These are phyloP conservation scores for Ectobius pallidus DNA, from an alignment of 2,888 invertebrate genomes.

Conservation along the genomic window DNA sequence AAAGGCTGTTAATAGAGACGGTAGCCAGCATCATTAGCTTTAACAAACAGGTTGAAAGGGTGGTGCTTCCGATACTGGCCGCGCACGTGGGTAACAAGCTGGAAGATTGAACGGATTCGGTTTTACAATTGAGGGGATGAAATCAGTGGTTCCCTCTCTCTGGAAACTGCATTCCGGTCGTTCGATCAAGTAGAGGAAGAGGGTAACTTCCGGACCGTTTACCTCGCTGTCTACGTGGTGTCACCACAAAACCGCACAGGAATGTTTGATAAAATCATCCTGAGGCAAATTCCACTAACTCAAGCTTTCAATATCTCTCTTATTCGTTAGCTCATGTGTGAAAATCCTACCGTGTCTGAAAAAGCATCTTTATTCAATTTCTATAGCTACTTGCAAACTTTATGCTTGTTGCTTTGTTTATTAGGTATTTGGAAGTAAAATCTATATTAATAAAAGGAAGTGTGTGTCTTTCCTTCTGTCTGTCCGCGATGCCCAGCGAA, in stretches of 20 bases:
- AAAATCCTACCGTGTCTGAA: too few species aligned
- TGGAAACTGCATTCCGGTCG: conserved; percentile 5
- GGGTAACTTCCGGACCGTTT: conserved; percentile 9
- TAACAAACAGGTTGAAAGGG: background rate
- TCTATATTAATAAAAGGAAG: too few species aligned
- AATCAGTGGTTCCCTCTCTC: background rate
- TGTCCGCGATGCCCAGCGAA: too few species aligned
- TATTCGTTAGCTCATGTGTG: too few species aligned
- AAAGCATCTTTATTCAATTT: too few species aligned
- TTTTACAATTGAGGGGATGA: conserved; percentile 2
- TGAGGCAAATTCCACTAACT: background rate
- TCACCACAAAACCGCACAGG: background rate
- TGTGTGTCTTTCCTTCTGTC: too few species aligned
- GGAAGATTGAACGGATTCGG: conserved; percentile 24
- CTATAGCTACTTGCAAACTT: too few species aligned
- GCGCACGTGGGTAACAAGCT: conserved; percentile 14
- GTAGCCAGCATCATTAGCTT: conserved; percentile 1
- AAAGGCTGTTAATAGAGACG: background rate
- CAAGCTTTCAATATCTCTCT: too few species aligned
- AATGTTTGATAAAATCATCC: conserved; percentile 16
- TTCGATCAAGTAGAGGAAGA: conserved; percentile 20
- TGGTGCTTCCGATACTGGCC: background rate
- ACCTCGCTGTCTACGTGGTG: background rate
- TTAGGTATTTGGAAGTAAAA: too few species aligned
- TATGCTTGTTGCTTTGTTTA: too few species aligned